These are phyloP conservation scores for Limnodromus scolopaceus DNA, from an alignment of 2,797 vertebrate species.

Conservation along the genomic window DNA sequence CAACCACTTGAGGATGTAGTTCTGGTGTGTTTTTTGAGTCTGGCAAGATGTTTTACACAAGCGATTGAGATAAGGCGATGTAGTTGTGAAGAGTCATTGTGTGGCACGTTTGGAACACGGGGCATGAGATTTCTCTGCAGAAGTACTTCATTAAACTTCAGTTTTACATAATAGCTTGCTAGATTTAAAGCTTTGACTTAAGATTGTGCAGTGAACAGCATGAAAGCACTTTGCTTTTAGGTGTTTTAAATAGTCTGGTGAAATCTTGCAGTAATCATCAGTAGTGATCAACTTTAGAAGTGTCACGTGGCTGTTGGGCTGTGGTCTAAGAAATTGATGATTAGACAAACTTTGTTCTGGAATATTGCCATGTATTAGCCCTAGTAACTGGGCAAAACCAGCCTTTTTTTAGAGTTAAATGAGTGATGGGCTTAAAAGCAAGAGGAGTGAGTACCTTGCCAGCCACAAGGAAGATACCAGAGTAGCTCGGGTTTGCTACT, in stretches of 20 bases:
- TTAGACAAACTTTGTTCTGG: background rate
- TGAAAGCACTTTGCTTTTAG: background rate
- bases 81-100: background rate
- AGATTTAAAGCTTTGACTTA: background rate
- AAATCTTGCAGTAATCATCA: background rate
- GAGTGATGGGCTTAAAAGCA: background rate
- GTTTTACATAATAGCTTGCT: background rate
- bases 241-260: background rate
- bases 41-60: background rate
- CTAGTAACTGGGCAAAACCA: background rate
- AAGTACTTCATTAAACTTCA: background rate
- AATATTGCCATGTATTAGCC: background rate
- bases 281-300: background rate
- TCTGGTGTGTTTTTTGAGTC: background rate
- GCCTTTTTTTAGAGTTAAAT: background rate
- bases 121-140: background rate
- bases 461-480: fast-evolving
- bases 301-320: background rate
- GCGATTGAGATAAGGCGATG: background rate
- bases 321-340: background rate
- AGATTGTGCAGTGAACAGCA: background rate
- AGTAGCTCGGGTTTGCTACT: background rate
- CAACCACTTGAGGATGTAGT: background rate
- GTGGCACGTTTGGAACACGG: fast-evolving
- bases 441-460: background rate